Base-by-base conservation (phyloP, 2,888 invertebrate species). In the Galeruca laticollis region DNA sequence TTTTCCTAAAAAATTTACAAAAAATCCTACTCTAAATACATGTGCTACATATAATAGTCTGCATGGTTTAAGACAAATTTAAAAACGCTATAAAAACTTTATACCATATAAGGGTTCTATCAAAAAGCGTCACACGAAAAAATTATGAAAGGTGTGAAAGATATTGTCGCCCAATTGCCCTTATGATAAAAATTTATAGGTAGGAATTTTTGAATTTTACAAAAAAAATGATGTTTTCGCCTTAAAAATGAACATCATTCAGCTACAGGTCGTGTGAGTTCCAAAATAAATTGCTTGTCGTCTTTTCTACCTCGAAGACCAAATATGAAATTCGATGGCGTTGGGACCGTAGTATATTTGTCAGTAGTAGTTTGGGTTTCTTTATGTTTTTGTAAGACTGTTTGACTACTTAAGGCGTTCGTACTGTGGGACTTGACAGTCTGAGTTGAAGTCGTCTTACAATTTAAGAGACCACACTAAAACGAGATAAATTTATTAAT, bases 371-470 rank as follows among this genome's bases (percentile, higher is more conserved):
- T 88, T 81, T 88, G 88, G 15, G 80, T 76, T 31, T 75, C 78
- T 63, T 82, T 84, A 75, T 86, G 87, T 82, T 86, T 88, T 31
- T 84, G 83, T 20, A 85, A 82, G 73, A 87, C 86, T 0, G 92
- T 92, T 85, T 94, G 93, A 13, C 89, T 88, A 47, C 73, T 75
- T 35, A 88, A 88, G 57, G 89, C 87, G 9, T 88, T 86, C 54
- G 90, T 87, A 71, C 90, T 88, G 79, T 90, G 89, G 66, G 92
- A 92, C 78, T 89, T 88, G 71, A 87, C 76, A 0, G 94, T 94
- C 85, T 94, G 94, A 0, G 90, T 90, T 9, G 92, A 91, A 76
- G 89, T 89, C 0, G 94, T 94, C 40, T 85, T 82, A 74, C 90
- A 89, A 71, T 88, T 89, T 3, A 89, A 87, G 76, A 93, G 87